Evolutionary conservation across 2,888 invertebrate genomes (phyloP).

Genomic region (Mesorhabditis sp.): DNA sequence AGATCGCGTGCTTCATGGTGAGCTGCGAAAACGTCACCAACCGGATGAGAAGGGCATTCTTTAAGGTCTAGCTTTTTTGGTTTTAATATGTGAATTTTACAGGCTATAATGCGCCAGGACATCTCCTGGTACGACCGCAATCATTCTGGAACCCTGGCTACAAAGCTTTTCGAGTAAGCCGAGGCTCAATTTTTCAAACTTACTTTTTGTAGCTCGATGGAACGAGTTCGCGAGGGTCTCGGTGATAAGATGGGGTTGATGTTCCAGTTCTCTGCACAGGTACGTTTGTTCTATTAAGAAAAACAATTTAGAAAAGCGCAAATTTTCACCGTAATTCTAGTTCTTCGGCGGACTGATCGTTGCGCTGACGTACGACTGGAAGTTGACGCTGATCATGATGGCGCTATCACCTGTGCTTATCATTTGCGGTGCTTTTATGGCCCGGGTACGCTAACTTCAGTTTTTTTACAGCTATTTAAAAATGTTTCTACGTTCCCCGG

Average conservation of each 20-base stretch:
- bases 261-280: slow-evolving; percentile 52
- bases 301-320: background rate
- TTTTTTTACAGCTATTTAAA: too few relatives aligned
- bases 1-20: slow-evolving; percentile 60
- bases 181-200: background rate
- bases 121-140: slow-evolving; percentile 62
- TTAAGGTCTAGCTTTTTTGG: slow-evolving; percentile 43
- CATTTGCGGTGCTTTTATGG: slow-evolving; percentile 10
- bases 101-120: slow-evolving; percentile 60
- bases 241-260: slow-evolving; percentile 52
- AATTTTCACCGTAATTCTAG: background rate
- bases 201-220: slow-evolving; percentile 22
- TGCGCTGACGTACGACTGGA: slow-evolving; percentile 12
- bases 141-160: slow-evolving; percentile 62
- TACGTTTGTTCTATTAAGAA: too few relatives aligned
- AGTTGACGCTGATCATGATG: slow-evolving; percentile 13
- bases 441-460: background rate
- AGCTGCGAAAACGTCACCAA: slow-evolving; percentile 62
- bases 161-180: slow-evolving; percentile 63
- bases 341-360: slow-evolving; percentile 11
- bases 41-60: slow-evolving; percentile 60
- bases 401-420: slow-evolving; percentile 11
- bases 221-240: slow-evolving; percentile 53
- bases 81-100: background rate
- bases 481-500: too few relatives aligned